Evolutionary conservation across 1,140 invertebrate species (phyloP).

Genomic region (Pectinophora gossypiella): DNA sequence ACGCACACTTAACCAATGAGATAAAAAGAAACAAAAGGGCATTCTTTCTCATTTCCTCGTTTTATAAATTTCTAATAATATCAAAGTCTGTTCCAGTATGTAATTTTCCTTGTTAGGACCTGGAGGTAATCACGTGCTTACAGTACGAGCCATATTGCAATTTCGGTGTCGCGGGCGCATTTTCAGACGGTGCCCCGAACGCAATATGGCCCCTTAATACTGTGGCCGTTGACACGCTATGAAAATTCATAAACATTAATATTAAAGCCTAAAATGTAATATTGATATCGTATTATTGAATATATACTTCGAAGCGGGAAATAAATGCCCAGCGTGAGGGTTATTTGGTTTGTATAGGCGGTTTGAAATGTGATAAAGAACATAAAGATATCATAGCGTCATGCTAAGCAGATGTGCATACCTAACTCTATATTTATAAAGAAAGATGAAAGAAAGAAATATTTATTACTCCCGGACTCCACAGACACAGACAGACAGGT

Average conservation of each 20-base stretch:
- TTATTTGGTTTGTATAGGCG: too few relatives aligned
- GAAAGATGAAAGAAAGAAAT: too few relatives aligned
- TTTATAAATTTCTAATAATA: neutral
- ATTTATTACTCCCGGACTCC: too few relatives aligned
- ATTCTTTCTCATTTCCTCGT: neutral
- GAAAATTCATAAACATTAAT: neutral
- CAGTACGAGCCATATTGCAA: slow-evolving; percentile 35
- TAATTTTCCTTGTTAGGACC: slow-evolving; percentile 2
- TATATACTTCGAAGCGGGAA: too few relatives aligned
- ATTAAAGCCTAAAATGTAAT: neutral
- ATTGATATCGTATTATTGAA: too few relatives aligned
- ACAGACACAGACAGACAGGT: too few relatives aligned
- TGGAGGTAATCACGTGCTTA: slow-evolving; percentile 39
- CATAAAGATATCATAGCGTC: too few relatives aligned
- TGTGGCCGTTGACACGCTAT: neutral
- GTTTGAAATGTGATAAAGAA: too few relatives aligned
- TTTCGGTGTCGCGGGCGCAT: slow-evolving; percentile 31
- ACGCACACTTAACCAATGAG: neutral
- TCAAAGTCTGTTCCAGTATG: neutral
- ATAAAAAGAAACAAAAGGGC: neutral
- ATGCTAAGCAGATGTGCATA: too few relatives aligned
- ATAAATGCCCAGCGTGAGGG: too few relatives aligned
- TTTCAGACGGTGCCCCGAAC: slow-evolving; percentile 23
- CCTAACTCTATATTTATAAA: too few relatives aligned
- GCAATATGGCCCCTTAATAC: slow-evolving; percentile 20